Conservation (phyloP, 2,888 invertebrate species). For the Monoplex corrugatus region DNA sequence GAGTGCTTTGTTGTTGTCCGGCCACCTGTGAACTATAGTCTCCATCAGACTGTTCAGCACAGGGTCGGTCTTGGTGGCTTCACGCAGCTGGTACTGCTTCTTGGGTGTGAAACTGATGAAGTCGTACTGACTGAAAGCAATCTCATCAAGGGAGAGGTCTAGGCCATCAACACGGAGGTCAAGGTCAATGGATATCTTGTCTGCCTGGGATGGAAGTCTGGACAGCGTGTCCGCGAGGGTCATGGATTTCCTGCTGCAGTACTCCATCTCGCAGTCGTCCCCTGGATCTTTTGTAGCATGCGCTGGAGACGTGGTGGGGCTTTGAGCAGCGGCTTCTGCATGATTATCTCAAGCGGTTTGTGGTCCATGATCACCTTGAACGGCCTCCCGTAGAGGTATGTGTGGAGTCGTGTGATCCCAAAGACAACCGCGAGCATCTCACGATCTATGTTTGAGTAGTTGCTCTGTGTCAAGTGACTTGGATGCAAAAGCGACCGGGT, state of each 20-base stretch:
- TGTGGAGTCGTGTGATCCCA: slow-evolving; percentile 68
- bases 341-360: slow-evolving; percentile 65
- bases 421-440: slow-evolving; percentile 69
- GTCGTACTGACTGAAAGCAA: too few relatives aligned
- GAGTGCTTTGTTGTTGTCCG: neutral
- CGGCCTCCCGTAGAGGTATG: slow-evolving; percentile 66
- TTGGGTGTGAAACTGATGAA: too few relatives aligned
- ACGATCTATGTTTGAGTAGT: slow-evolving; percentile 57
- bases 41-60: neutral
- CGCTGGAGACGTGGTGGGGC: slow-evolving; percentile 55
- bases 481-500: slow-evolving; percentile 65
- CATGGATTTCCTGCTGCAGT: neutral
- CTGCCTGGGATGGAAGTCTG: neutral
- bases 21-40: neutral
- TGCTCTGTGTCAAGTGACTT: slow-evolving; percentile 60
- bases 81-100: too few relatives aligned
- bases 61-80: neutral
- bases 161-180: too few relatives aligned
- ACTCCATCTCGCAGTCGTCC: slow-evolving; percentile 47
- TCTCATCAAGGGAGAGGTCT: too few relatives aligned
- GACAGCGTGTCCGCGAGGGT: neutral
- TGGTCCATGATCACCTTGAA: slow-evolving; percentile 69
- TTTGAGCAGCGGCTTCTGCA: slow-evolving; percentile 19
- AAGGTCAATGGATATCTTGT: too few relatives aligned
- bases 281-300: slow-evolving; percentile 56